phyloP scores from a whole-genome alignment of 2,113 vertebrate species.

The Rhynchomys soricoides region DNA sequence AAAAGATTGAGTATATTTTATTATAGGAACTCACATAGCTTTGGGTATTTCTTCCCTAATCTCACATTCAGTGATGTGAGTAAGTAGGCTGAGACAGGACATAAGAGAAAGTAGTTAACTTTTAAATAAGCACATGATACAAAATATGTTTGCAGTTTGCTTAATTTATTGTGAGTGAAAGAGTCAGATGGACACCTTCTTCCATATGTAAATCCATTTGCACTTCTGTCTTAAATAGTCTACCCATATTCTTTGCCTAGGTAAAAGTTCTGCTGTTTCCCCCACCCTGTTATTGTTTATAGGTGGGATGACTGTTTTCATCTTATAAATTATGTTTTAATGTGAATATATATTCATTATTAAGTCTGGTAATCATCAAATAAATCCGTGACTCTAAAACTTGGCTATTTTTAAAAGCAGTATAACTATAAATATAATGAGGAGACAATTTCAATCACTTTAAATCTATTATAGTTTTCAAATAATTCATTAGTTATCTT shows the following conservation, averaged over 20 bases:
- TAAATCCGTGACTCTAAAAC: not conserved
- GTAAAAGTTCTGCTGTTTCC: not conserved
- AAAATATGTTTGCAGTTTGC: not conserved
- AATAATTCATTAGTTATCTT: not conserved
- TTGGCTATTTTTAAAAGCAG: not conserved
- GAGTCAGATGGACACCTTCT: not conserved
- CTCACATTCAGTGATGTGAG: not conserved
- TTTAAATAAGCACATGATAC: not conserved
- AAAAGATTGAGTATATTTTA: not conserved
- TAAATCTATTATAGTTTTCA: not conserved
- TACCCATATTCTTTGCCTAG: not conserved
- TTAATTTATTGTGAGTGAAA: not conserved
- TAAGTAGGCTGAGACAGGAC: not conserved
- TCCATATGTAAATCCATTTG: not conserved
- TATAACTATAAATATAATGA: rapidly evolving
- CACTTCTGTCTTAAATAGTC: not conserved
- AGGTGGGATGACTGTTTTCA: not conserved
- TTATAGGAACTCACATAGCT: not conserved
- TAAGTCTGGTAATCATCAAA: not conserved
- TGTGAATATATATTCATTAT: rapidly evolving
- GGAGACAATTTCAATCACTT: not conserved
- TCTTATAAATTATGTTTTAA: not conserved
- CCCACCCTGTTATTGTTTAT: not conserved
- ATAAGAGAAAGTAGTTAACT: not conserved
- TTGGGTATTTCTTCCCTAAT: not conserved